Evolutionary conservation across 2,797 vertebrate species (phyloP), one percentile per base, ranked within the genome.

Genomic region (Hypotaenidia philippensis): DNA sequence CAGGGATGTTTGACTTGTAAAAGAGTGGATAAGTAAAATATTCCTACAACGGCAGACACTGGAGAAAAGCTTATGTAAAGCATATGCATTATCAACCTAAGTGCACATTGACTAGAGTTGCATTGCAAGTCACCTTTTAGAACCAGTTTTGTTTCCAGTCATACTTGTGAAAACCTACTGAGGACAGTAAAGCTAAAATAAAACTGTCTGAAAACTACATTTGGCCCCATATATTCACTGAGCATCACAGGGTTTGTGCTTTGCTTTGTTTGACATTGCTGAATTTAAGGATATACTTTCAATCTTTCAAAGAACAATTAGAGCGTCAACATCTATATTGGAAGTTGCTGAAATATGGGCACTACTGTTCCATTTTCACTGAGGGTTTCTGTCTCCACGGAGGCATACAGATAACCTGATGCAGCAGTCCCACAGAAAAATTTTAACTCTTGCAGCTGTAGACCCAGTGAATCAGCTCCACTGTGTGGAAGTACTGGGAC

Each of bases 291-390:
- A 83, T 83, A 57, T 74, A 70, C 47, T 91, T 96, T 75, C 76
- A 71, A 7, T 66, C 72, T 72, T 90, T 83, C 87, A 90, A 64
- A 65, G 83, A 79, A 84, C 38, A 90, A 88, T 83, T 94, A 91
- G 27, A 71, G 23, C 72, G 61, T 76, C 76, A 83, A 56, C 55
- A 86, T 19, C 61, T 83, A 78, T 90, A 94, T 61, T 94, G 57
- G 41, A 85, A 90, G 50, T 34, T 92, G 77, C 52, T 91, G 93
- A 93, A 85, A 83, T 86, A 72, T 0, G 1, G 22, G 17, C 47
- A 65, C 49, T 86, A 53, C 23, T 34, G 26, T 77, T 91, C 32
- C n/a, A 27, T 87, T 92, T 89, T 68, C 74, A 57, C 68, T 23
- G 47, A 69, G 31, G 27, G n/a, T 22, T 78, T 52, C 6, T 71